Evolutionary conservation across 1,140 invertebrate genomes (phyloP).

Genomic region (Drosophila nasuta): DNA sequence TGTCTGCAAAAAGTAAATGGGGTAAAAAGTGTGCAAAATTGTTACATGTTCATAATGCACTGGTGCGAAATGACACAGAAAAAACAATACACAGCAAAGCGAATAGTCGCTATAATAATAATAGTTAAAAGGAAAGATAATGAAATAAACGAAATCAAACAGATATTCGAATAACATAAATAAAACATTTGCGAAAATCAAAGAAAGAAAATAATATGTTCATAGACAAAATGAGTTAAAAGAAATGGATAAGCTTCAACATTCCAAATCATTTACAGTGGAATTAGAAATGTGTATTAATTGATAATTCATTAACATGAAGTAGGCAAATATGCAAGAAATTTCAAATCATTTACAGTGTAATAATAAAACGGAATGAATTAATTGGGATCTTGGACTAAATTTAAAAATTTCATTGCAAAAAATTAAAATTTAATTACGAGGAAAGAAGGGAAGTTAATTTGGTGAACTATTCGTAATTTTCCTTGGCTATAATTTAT

Average conservation of each 20-base stretch:
- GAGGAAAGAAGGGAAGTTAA: too few relatives aligned
- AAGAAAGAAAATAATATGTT: slow-evolving; percentile 53
- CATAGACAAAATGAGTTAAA: slow-evolving; percentile 24
- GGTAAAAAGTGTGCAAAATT: slow-evolving; percentile 49
- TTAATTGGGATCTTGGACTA: too few relatives aligned
- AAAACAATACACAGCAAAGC: slow-evolving; percentile 49
- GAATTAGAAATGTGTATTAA: background rate
- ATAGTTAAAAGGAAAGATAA: slow-evolving; percentile 21
- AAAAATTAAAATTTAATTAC: too few relatives aligned
- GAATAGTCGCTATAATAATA: slow-evolving; percentile 49
- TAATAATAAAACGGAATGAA: too few relatives aligned
- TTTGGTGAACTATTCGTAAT: too few relatives aligned
- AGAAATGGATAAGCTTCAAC: slow-evolving; percentile 6
- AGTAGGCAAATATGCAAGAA: too few relatives aligned
- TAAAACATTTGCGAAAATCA: slow-evolving; percentile 47
- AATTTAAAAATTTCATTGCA: too few relatives aligned
- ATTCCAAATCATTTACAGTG: slow-evolving; percentile 36
- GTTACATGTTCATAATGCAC: slow-evolving; percentile 51
- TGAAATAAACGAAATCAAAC: slow-evolving; percentile 37
- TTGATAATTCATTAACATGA: background rate
- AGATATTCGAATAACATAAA: slow-evolving; percentile 14
- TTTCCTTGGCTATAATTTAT: too few relatives aligned
- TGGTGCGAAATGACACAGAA: slow-evolving; percentile 54
- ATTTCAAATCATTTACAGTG: too few relatives aligned
- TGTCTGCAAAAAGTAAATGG: slow-evolving; percentile 21